These are phyloP conservation scores for Deilephila elpenor DNA, from an alignment of 2,888 invertebrate genomes.

Conservation along the genomic window DNA sequence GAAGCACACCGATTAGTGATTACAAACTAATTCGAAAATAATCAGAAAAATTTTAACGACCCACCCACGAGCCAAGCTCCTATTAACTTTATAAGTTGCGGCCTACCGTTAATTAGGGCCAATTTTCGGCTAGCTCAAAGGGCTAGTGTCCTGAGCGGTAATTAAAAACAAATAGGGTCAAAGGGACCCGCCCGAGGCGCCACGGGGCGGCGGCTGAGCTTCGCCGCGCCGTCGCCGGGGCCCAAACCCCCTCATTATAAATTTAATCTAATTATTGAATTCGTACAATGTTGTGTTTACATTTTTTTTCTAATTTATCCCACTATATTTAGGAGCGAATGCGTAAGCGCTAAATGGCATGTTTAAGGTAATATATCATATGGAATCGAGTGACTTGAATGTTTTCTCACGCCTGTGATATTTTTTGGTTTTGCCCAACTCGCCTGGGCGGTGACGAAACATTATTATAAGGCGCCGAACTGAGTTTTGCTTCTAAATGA, in stretches of 20 bases:
- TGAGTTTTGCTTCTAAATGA: constrained; percentile 75
- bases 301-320: constrained; percentile 82
- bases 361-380: constrained; percentile 83
- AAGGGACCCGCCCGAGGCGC: constrained; percentile 79
- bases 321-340: constrained; percentile 82
- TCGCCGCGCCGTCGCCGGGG: constrained; percentile 78
- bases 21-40: constrained; percentile 30
- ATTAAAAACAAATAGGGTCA: constrained; percentile 84
- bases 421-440: constrained; percentile 57
- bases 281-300: constrained; percentile 84
- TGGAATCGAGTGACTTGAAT: constrained; percentile 72
- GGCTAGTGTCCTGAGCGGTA: constrained; percentile 72
- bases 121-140: constrained; percentile 79
- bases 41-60: constrained; percentile 32
- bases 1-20: constrained; percentile 12
- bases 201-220: constrained; percentile 71
- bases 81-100: constrained; percentile 55
- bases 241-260: constrained; percentile 79
- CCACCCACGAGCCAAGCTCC: constrained; percentile 47
- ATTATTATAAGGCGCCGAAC: constrained; percentile 70
- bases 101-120: constrained; percentile 75
- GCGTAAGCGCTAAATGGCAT: constrained; percentile 84
- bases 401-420: constrained; percentile 76
- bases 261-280: constrained; percentile 85
- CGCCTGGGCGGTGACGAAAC: constrained; percentile 56